phyloP scores from a whole-genome alignment of 2,113 vertebrate species.

The Dasypus novemcinctus region DNA sequence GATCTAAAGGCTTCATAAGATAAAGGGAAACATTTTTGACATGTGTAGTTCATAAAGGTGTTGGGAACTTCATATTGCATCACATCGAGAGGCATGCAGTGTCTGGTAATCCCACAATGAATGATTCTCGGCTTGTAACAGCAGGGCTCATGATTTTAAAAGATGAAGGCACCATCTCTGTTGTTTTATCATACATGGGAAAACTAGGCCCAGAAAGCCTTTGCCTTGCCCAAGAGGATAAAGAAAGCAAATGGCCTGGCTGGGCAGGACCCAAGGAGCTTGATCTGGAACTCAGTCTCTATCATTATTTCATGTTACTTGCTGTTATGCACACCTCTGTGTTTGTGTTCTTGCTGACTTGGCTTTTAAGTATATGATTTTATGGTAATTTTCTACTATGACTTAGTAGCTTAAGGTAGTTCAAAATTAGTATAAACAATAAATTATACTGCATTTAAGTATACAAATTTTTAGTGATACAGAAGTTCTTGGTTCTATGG shows the following conservation, averaged over 20 bases:
- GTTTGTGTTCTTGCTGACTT: neutral
- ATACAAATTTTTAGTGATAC: neutral
- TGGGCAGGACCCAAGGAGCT: neutral
- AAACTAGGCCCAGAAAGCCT: neutral
- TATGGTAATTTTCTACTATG: neutral
- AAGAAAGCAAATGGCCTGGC: neutral
- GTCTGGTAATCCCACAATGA: neutral
- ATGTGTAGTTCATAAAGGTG: neutral
- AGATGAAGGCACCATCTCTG: neutral
- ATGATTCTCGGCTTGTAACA: neutral
- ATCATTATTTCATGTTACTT: neutral
- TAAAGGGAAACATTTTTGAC: neutral
- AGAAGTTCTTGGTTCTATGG: neutral
- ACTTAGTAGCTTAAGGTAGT: slow-evolving; percentile 23
- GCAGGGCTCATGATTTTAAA: neutral
- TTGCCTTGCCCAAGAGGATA: neutral
- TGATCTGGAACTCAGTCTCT: neutral
- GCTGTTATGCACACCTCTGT: neutral
- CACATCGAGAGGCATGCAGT: neutral
- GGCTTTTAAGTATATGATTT: neutral
- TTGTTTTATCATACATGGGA: neutral
- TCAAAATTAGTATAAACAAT: neutral
- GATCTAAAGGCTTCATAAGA: neutral
- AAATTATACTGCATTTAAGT: neutral
- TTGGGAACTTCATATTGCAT: neutral